phyloP scores from a whole-genome alignment of 2,888 invertebrate genomes.

The Argyresthia goedartella region DNA sequence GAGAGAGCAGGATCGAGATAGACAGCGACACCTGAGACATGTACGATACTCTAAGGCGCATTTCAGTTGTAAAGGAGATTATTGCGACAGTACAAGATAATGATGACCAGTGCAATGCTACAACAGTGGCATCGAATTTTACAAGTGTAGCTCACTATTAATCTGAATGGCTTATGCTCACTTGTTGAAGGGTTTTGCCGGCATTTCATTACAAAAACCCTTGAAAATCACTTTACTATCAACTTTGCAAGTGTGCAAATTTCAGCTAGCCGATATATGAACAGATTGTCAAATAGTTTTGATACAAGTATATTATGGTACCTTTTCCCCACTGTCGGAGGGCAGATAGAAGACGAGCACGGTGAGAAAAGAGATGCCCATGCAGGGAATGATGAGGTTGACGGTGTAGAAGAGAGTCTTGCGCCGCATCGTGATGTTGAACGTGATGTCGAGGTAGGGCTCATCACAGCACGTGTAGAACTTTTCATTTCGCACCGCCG shows the following conservation, averaged over 20 bases:
- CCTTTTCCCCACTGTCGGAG: slow-evolving; percentile 97
- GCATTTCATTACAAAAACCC: too few species aligned
- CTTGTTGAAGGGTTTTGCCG: too few species aligned
- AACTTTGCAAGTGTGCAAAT: too few species aligned
- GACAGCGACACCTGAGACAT: slow-evolving; percentile 97
- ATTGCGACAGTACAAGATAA: background rate
- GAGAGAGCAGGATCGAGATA: slow-evolving; percentile 93
- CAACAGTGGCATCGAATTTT: too few species aligned
- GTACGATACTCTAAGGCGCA: too few species aligned
- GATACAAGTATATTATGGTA: too few species aligned
- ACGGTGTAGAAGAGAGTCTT: slow-evolving; percentile 97
- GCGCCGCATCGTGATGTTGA: slow-evolving; percentile 94
- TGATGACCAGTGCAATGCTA: background rate
- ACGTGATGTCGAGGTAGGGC: slow-evolving; percentile 95
- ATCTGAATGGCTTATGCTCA: too few species aligned
- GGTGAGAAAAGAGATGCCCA: slow-evolving; percentile 94
- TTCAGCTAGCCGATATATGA: too few species aligned
- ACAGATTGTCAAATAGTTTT: too few species aligned
- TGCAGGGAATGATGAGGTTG: slow-evolving; percentile 95
- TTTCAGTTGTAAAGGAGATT: background rate
- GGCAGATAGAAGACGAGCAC: slow-evolving; percentile 95
- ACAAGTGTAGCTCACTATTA: too few species aligned
- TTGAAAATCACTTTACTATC: too few species aligned
- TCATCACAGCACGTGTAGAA: slow-evolving; percentile 96
- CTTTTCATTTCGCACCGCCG: slow-evolving; percentile 91